Evolutionary conservation across 2,113 vertebrate genomes (phyloP).

Genomic region (Promerops cafer): DNA sequence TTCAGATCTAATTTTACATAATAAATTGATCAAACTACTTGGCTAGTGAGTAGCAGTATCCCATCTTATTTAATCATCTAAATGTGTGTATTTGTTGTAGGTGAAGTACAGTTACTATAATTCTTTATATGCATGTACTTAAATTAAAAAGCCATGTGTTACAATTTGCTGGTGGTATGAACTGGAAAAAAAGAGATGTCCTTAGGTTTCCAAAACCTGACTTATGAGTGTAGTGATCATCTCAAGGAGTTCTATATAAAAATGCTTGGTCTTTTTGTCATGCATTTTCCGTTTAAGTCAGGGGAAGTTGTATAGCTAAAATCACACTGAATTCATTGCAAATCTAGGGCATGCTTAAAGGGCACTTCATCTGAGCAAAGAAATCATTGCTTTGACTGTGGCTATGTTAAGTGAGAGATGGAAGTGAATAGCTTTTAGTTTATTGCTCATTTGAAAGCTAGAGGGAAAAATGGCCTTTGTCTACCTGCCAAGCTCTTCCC

Average conservation of each 20-base stretch:
- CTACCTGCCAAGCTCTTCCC: constrained; percentile 25
- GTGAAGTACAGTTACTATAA: not conserved
- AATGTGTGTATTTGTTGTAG: not conserved
- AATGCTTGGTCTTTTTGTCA: not conserved
- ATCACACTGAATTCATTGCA: constrained; percentile 28
- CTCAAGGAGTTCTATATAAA: not conserved
- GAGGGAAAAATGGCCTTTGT: constrained; percentile 36
- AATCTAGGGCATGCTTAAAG: constrained; percentile 56
- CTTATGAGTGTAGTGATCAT: not conserved
- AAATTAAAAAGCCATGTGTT: not conserved
- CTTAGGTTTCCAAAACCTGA: not conserved
- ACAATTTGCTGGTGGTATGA: not conserved
- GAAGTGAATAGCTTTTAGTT: constrained; percentile 56
- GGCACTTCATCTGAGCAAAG: constrained; percentile 47
- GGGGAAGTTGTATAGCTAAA: not conserved
- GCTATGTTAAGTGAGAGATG: constrained; percentile 25
- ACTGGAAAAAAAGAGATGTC: not conserved
- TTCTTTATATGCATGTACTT: not conserved
- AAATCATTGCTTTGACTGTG: constrained; percentile 57
- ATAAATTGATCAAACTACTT: not conserved
- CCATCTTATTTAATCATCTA: not conserved
- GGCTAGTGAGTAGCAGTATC: not conserved
- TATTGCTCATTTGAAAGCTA: constrained; percentile 61
- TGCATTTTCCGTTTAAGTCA: not conserved
- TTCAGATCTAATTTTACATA: not conserved